Conservation (phyloP, 2,797 vertebrate species). For the Halcyon smyrnensis region DNA sequence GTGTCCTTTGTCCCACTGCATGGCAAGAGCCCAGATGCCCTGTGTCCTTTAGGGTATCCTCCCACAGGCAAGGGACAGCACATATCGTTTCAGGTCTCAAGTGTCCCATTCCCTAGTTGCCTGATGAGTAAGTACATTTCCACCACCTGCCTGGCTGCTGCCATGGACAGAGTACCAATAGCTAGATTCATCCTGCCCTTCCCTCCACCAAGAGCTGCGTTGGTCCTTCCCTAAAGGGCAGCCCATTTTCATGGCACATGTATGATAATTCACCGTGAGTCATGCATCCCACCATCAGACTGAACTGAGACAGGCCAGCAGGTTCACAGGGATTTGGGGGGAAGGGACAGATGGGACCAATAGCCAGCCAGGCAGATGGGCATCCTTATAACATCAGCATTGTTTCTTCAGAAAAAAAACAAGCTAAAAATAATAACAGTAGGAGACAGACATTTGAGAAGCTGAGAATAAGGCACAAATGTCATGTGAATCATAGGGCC, state of each 20-base stretch:
- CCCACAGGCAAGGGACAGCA: neutral
- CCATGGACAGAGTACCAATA: neutral
- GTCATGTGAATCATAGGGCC: constrained; percentile 39
- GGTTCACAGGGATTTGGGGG: neutral
- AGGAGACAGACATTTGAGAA: neutral
- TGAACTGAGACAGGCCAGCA: neutral
- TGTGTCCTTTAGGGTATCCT: neutral
- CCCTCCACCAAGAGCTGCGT: rapidly evolving
- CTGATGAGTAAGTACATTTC: neutral
- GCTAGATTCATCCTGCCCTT: neutral
- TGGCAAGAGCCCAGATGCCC: neutral
- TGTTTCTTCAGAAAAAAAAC: neutral
- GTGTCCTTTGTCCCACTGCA: neutral
- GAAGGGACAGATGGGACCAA: neutral
- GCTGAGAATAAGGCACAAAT: constrained; percentile 40
- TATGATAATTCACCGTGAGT: neutral
- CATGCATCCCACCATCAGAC: neutral
- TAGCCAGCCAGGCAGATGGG: neutral
- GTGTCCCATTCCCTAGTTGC: neutral
- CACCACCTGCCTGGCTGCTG: neutral
- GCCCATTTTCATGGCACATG: neutral
- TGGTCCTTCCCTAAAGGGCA: neutral
- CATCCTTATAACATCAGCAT: neutral
- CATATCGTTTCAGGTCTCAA: neutral
- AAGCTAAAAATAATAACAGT: constrained; percentile 36